phyloP scores from a whole-genome alignment of 1,140 invertebrate genomes.

The Neodiprion fabricii region DNA sequence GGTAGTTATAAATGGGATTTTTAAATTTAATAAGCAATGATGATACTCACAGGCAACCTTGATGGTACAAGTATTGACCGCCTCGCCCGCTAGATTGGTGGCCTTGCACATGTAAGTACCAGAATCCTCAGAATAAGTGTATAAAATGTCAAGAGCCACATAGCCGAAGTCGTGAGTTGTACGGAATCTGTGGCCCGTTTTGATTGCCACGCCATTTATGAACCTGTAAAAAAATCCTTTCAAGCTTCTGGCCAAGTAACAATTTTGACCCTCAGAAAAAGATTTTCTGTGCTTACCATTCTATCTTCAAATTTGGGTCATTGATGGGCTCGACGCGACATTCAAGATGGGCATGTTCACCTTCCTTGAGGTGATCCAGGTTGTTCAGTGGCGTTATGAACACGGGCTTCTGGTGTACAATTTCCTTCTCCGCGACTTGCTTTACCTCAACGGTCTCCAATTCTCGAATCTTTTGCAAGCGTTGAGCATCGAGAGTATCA shows the following conservation, averaged over 20 bases:
- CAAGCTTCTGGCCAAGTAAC: too few relatives aligned
- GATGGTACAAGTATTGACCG: slow-evolving; percentile 89
- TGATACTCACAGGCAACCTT: slow-evolving; percentile 73
- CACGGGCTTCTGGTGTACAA: slow-evolving; percentile 80
- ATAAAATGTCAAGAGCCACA: slow-evolving; percentile 92
- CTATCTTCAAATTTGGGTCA: slow-evolving; percentile 92
- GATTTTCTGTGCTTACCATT: slow-evolving; percentile 79
- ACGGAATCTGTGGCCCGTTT: slow-evolving; percentile 82
- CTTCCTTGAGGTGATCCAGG: slow-evolving; percentile 87
- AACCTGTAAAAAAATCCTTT: slow-evolving; percentile 39
- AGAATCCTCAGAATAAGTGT: slow-evolving; percentile 92
- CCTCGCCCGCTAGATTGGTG: slow-evolving; percentile 89
- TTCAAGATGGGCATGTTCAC: slow-evolving; percentile 93
- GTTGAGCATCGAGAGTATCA: slow-evolving; percentile 88
- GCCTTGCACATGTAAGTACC: slow-evolving; percentile 95
- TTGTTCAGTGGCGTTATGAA: slow-evolving; percentile 87
- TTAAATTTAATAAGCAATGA: slow-evolving; percentile 14
- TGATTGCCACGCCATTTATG: slow-evolving; percentile 56
- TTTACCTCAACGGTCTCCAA: slow-evolving; percentile 83
- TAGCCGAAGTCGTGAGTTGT: slow-evolving; percentile 96
- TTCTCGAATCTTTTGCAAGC: slow-evolving; percentile 87
- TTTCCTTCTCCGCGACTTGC: slow-evolving; percentile 77
- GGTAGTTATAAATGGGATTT: not conserved
- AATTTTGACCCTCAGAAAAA: not conserved
- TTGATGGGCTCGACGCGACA: slow-evolving; percentile 95